These are phyloP conservation scores for Acipenser ruthenus DNA, from an alignment of 2,797 vertebrate genomes.

Conservation along the genomic window DNA sequence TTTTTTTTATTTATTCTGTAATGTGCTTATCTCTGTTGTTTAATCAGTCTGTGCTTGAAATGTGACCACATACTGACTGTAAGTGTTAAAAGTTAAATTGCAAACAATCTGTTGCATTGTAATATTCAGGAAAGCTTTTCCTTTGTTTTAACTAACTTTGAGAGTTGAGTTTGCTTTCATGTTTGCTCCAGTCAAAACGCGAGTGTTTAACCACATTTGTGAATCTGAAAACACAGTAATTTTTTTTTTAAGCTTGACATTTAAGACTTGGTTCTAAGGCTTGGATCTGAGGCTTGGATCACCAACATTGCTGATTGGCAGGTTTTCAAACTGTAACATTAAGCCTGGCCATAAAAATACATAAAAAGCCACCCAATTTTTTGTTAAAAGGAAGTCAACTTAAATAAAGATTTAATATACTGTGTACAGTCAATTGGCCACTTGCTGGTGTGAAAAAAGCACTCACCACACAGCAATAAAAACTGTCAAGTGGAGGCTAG, in stretches of 20 bases:
- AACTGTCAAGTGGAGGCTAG: too few species aligned
- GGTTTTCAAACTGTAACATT: constrained; percentile 2
- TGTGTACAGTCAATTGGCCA: too few species aligned
- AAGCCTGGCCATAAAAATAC: constrained; percentile 7
- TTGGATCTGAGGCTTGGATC: neutral
- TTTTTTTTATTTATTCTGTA: too few species aligned
- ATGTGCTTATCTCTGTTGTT: too few species aligned
- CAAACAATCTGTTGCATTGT: neutral
- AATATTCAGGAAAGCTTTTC: neutral
- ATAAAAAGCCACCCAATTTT: neutral
- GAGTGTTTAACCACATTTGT: constrained; percentile 11
- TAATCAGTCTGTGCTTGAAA: too few species aligned
- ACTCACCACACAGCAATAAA: too few species aligned
- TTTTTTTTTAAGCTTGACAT: neutral
- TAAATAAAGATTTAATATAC: too few species aligned
- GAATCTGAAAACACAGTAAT: constrained; percentile 1
- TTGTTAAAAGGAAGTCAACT: too few species aligned
- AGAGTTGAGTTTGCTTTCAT: constrained; percentile 8
- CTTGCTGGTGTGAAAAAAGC: too few species aligned
- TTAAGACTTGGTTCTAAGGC: too few species aligned
- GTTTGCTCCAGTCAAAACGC: constrained; percentile 4
- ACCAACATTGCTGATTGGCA: neutral
- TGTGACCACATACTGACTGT: too few species aligned
- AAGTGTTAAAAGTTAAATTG: too few species aligned
- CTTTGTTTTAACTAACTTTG: constrained; percentile 11